Percentiles rank a stretch among this genome's conserved stretches.
phyloP scores from a whole-genome alignment of 2,888 invertebrate genomes.

The Aphodius sticticus region DNA sequence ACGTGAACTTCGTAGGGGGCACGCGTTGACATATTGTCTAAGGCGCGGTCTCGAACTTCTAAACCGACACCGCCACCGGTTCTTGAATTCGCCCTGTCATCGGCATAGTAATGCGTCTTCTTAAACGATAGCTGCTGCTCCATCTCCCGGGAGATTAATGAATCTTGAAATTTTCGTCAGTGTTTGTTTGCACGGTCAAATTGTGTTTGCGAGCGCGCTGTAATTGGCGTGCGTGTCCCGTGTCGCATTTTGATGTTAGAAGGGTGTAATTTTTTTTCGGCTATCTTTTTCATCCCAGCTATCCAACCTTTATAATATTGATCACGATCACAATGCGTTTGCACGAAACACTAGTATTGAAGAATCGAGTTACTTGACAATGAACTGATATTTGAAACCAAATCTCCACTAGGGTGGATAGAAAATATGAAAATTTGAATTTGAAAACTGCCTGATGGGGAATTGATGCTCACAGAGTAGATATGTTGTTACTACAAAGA shows the following conservation, averaged over 20 bases:
- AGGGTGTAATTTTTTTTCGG: neutral
- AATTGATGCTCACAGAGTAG: too few species aligned
- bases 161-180: neutral
- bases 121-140: neutral
- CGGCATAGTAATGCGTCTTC: neutral
- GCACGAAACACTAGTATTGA: too few species aligned
- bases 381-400: too few species aligned
- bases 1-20: neutral
- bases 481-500: too few species aligned
- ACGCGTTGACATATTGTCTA: constrained; percentile 4
- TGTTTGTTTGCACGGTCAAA: neutral
- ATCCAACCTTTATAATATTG: too few species aligned
- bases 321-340: too few species aligned
- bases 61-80: neutral
- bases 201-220: neutral
- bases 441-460: too few species aligned
- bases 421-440: too few species aligned
- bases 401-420: too few species aligned
- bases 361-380: too few species aligned
- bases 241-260: neutral
- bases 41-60: neutral
- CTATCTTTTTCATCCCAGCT: too few species aligned
- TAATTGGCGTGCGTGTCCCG: neutral
- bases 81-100: neutral
- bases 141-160: neutral